Conservation (phyloP, 1,140 invertebrate species). For the Brachionus manjavacas region DNA sequence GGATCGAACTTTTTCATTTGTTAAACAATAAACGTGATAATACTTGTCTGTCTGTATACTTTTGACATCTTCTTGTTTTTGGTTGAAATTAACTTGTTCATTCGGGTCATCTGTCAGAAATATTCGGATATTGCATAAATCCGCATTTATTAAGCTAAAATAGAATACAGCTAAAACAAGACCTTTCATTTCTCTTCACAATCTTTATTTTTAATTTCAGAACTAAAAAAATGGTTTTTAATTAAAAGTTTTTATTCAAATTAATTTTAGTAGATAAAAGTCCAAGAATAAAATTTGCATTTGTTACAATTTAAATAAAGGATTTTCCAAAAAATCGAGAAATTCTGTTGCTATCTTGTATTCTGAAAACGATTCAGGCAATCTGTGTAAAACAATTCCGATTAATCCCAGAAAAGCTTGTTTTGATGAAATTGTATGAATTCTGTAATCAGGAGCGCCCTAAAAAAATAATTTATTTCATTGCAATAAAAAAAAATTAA, state of each 20-base stretch:
- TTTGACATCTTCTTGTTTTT: not conserved
- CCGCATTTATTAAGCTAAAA: not conserved
- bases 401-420: slow-evolving; percentile 39
- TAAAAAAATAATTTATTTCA: not conserved
- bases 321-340: slow-evolving; percentile 34
- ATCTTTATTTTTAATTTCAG: not conserved
- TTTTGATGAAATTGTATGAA: slow-evolving; percentile 23
- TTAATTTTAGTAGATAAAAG: not conserved
- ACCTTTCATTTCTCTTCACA: not conserved
- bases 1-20: slow-evolving; percentile 8
- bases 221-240: not conserved
- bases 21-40: slow-evolving; percentile 15
- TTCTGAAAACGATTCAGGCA: slow-evolving; percentile 38
- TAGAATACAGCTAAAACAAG: not conserved
- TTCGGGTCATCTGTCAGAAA: not conserved
- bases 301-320: slow-evolving; percentile 32
- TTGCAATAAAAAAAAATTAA: not conserved
- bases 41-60: not conserved
- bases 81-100: not conserved
- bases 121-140: slow-evolving; percentile 6
- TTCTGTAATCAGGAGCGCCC: slow-evolving; percentile 16
- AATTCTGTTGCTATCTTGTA: slow-evolving; percentile 39
- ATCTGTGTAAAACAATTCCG: slow-evolving; percentile 34
- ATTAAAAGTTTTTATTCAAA: not conserved
- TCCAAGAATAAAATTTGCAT: slow-evolving; percentile 8